A percentile compares a stretch with the other conserved stretches of the same genome.
Evolutionary conservation across 2,113 vertebrate genomes (phyloP).

Genomic region (Gasterosteus aculeatus): DNA sequence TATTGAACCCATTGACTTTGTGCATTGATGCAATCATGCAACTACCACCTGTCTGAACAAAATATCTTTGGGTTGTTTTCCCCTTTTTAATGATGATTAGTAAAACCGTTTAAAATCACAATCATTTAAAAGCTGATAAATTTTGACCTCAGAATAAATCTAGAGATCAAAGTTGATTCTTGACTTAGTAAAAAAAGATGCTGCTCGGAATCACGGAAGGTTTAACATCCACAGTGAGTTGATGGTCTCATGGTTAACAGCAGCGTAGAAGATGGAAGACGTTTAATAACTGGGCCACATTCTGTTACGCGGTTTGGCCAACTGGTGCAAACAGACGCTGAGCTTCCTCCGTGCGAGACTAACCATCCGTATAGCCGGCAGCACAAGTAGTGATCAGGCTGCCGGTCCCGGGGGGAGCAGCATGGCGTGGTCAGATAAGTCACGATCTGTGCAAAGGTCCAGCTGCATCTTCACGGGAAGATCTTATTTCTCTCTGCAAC

Average conservation of each 20-base stretch:
- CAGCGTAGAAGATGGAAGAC: no score
- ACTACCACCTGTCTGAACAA: no score
- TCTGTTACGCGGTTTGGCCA: neutral
- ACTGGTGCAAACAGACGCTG: neutral
- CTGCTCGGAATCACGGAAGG: neutral
- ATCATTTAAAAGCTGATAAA: neutral
- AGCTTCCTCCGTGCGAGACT: neutral
- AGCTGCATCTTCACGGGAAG: neutral
- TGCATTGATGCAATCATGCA: neutral
- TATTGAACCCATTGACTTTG: neutral
- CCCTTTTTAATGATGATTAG: neutral
- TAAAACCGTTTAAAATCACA: neutral
- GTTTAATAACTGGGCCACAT: neutral
- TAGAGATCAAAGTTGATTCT: neutral
- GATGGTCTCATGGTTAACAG: neutral
- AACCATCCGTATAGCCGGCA: neutral
- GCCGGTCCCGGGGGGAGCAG: slow-evolving; percentile 3
- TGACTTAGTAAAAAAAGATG: no score
- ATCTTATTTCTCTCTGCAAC: slow-evolving; percentile 18
- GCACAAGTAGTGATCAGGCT: neutral
- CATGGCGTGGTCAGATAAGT: slow-evolving; percentile 16
- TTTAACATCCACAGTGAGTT: neutral
- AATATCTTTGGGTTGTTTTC: neutral
- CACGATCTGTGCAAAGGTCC: slow-evolving; percentile 25
- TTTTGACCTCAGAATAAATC: neutral